These are phyloP conservation scores for Thereva unica DNA, from an alignment of 2,888 invertebrate species.

Conservation along the genomic window DNA sequence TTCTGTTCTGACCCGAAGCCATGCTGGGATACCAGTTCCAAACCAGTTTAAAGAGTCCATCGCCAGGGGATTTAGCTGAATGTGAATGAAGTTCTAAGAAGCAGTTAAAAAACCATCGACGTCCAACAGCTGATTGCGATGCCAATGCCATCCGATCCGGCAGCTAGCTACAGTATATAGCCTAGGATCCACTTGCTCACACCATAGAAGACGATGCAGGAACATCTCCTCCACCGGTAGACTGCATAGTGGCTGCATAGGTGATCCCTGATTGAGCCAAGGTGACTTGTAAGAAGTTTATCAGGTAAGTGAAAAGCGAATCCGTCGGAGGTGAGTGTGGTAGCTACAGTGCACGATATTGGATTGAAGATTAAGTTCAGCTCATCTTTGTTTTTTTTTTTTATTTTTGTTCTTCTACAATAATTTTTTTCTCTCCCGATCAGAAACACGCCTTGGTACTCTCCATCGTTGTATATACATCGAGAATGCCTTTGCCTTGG, in stretches of 20 bases:
- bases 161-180: neutral
- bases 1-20: no score
- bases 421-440: no score
- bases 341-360: no score
- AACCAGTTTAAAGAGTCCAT: neutral
- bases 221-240: neutral
- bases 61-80: slow-evolving; percentile 1
- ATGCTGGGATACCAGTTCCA: neutral
- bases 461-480: no score
- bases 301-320: no score
- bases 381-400: no score
- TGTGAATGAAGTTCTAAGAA: slow-evolving; percentile 39
- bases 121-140: slow-evolving; percentile 32
- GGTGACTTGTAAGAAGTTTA: neutral
- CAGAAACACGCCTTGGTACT: no score
- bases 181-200: neutral
- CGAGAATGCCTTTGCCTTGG: no score
- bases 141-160: neutral
- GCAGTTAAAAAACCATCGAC: slow-evolving; percentile 22
- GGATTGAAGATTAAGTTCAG: no score
- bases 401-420: no score
- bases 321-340: no score
- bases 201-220: neutral
- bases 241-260: neutral
- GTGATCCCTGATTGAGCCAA: neutral